Evolutionary conservation across 2,113 vertebrate genomes (phyloP), one percentile per base, ranked within the genome.

Genomic region (Marcusenius ussheri): DNA sequence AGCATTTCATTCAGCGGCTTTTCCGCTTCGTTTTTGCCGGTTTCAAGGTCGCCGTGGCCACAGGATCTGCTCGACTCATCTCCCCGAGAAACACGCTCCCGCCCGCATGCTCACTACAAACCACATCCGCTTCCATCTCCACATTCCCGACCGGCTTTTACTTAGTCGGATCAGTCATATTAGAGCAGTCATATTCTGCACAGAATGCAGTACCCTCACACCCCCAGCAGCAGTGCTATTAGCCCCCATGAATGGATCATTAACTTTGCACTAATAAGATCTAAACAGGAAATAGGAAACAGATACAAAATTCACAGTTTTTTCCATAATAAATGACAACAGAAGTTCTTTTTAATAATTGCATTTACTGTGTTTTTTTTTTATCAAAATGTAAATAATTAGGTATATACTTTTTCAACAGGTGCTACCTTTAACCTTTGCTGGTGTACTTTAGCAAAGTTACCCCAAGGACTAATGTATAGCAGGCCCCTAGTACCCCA

Each of bases 221-320:
- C 27, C 70, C 31, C 70, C 70, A 0, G 4, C 4, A 35, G 15
- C 4, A 31, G 35, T 15, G 24, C 85, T 87, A 87, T 87, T 53
- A 87, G 49, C 85, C 13, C 85, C 10, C 13, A 31, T 53, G 85
- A 87, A 87, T 87, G 85, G 87, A 46, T 88, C 87, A 62, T 88
- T 88, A 88, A 88, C 87, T 87, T 53, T 42, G 53, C 87, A 88
- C 50, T 88, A 88, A 88, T 88, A 35, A 58, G 87, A 58, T 45
- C 19, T 39, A 88, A 62, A 24, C 39, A 62, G 87, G 24, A 62
- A 66, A 21, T 45, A 58, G 39, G 35, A 88, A 88, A 88, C 39
- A 46, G 50, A 88, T 24, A 58, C 13, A 6, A 9, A 62, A 58
- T 62, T 27, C 4, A 27, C 39, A 46, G 7, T 50, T 62, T 19